Evolutionary conservation across 2,888 invertebrate species (phyloP).

Genomic region (Lepidocyrtoides sp.): DNA sequence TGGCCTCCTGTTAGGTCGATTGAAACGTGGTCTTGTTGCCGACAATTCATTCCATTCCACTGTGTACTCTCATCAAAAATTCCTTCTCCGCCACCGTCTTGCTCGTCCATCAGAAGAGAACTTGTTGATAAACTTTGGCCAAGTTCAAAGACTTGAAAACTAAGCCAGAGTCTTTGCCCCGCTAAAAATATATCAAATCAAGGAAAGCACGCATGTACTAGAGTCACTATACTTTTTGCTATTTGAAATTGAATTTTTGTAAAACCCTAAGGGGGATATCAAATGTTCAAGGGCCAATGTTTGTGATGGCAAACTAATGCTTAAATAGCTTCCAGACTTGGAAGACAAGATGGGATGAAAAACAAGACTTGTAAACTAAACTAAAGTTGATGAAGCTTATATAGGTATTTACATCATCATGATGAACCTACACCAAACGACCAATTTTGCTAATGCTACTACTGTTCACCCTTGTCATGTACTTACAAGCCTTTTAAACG

Average conservation of each 20-base stretch:
- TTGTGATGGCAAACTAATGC: too few relatives aligned
- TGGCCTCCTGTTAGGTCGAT: conserved; percentile 88
- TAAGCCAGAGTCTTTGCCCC: conserved; percentile 91
- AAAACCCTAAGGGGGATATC: neutral
- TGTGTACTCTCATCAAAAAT: conserved; percentile 33
- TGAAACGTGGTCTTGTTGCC: conserved; percentile 87
- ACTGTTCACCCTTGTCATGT: too few relatives aligned
- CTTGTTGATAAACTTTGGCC: conserved; percentile 74
- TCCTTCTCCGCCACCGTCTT: conserved; percentile 87
- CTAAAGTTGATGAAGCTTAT: too few relatives aligned
- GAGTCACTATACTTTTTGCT: neutral
- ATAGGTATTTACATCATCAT: too few relatives aligned
- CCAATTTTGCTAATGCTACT: too few relatives aligned
- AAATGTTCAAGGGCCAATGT: too few relatives aligned
- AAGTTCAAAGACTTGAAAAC: conserved; percentile 87
- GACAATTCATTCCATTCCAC: conserved; percentile 77
- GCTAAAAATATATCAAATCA: conserved; percentile 85
- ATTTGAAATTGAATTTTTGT: neutral
- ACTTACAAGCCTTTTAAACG: too few relatives aligned
- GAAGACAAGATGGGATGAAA: neutral
- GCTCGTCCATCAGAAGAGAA: conserved; percentile 86
- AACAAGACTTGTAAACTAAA: neutral
- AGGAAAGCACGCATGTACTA: neutral
- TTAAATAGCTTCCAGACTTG: too few relatives aligned
- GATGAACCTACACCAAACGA: too few relatives aligned